A percentile compares a stretch with the other conserved stretches of the same genome.
phyloP scores from a whole-genome alignment of 2,797 vertebrate species.

The Kryptopterus vitreolus region DNA sequence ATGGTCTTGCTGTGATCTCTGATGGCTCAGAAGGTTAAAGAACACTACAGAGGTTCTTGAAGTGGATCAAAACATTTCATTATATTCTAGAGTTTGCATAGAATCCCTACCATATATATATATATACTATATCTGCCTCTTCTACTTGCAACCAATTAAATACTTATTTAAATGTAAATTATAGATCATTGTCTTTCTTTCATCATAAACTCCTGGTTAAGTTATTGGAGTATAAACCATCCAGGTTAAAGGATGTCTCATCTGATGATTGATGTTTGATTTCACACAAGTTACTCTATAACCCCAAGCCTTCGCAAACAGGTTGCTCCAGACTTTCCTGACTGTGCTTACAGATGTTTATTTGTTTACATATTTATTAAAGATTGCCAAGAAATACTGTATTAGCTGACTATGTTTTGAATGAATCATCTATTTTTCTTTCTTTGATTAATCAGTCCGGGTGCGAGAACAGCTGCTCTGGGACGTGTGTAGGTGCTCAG shows the following conservation, averaged over 20 bases:
- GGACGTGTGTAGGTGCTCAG: too few relatives aligned
- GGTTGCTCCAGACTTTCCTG: not conserved
- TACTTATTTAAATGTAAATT: not conserved
- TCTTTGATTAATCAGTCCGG: too few relatives aligned
- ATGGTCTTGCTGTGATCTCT: not conserved
- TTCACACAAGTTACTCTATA: too few relatives aligned
- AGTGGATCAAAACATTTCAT: not conserved
- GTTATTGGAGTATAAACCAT: not conserved
- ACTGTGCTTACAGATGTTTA: too few relatives aligned
- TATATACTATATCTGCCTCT: too few relatives aligned
- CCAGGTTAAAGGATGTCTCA: not conserved
- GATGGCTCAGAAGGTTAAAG: not conserved
- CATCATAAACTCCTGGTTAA: not conserved
- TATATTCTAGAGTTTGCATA: not conserved
- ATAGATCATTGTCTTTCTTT: not conserved
- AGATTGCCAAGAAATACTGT: too few relatives aligned
- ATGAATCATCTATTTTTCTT: too few relatives aligned
- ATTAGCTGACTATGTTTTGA: too few relatives aligned
- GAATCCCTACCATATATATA: not conserved
- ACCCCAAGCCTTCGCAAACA: not conserved
- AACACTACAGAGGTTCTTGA: not conserved
- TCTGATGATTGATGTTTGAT: not conserved
- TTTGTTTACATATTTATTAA: too few relatives aligned
- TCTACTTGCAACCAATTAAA: not conserved
- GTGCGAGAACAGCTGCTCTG: too few relatives aligned